Evolutionary conservation across 2,113 vertebrate genomes (phyloP), one percentile per base, ranked within the genome.

Genomic region (Choloepus hoffmanni): DNA sequence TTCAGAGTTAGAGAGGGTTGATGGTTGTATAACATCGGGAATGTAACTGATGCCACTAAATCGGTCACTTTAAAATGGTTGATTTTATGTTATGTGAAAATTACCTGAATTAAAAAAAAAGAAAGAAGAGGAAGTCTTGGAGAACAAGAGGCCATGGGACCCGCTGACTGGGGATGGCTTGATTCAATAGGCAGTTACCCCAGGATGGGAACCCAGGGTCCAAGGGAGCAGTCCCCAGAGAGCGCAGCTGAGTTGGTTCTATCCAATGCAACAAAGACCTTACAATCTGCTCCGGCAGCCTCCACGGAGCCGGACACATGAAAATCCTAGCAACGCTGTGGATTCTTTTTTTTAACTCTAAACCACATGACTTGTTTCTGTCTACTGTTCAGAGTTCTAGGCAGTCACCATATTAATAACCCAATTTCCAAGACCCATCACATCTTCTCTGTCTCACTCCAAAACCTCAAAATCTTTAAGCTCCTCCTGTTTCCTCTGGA

Each of bases 401-500:
- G 95, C 70, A 68, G 62, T 30, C 30, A 95, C 63, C 23, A 26
- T 91, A 90, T 95, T 88, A 98, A 94, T 77, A 94, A 96, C 96
- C 94, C 98, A 98, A 78, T 97, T 96, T 93, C 96, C 93, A 98
- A 33, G 91, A 83, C 92, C 84, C 76, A 92, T 92, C 97, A 26
- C 91, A 62, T 95, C 55, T 97, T 89, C 94, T 85, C 96, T 74
- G n/a, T 73, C 95, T 96, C 33, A 19, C 40, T 45, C 63, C 65
- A 89, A 89, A 97, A 92, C 87, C 40, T 95, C 97, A 95, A 63
- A 85, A 96, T 93, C 82, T 94, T 96, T 95, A 88, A 95, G 90
- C 96, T 97, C 94, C 96, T 93, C 94, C 92, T 97, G 95, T 96
- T 98, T 98, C 97, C 76, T 65, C 92, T 98, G 98, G 98, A 98